These are phyloP conservation scores for Adelphocoris suturalis DNA, from an alignment of 2,888 invertebrate species.

Conservation along the genomic window DNA sequence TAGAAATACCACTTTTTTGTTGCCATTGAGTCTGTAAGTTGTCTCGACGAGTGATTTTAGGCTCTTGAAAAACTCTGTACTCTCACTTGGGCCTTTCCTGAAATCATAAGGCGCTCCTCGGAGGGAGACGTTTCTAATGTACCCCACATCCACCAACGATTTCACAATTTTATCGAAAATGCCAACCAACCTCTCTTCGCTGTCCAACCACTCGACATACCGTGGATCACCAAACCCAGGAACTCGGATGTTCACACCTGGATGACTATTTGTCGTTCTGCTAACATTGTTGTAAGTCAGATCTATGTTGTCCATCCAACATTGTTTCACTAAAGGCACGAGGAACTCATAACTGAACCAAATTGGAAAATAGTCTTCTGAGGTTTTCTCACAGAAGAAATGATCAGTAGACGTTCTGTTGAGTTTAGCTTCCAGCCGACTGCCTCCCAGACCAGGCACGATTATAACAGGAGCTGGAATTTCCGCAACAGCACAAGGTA, in stretches of 20 bases:
- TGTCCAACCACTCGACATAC: constrained; percentile 97
- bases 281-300: constrained; percentile 91
- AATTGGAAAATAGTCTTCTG: constrained; percentile 90
- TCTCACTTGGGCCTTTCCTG: constrained; percentile 95
- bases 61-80: constrained; percentile 87
- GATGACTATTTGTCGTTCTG: constrained; percentile 88
- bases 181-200: constrained; percentile 82
- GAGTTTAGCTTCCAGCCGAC: constrained; percentile 93
- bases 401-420: constrained; percentile 90
- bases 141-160: constrained; percentile 86
- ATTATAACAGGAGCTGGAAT: constrained; percentile 77
- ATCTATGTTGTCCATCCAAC: constrained; percentile 88
- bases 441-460: constrained; percentile 99
- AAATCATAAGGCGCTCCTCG: constrained; percentile 98
- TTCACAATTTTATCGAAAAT: constrained; percentile 94
- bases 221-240: constrained; percentile 94
- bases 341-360: constrained; percentile 97
- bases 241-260: constrained; percentile 89
- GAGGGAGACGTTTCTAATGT: constrained; percentile 88
- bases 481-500: neutral
- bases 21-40: constrained; percentile 89
- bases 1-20: constrained; percentile 88
- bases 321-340: constrained; percentile 88
- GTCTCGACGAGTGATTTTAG: constrained; percentile 90
- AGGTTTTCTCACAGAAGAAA: constrained; percentile 90